A percentile compares a stretch with the other conserved stretches of the same genome.
Conservation (phyloP, 2,888 invertebrate species). For the Nymphalis polychloros region DNA sequence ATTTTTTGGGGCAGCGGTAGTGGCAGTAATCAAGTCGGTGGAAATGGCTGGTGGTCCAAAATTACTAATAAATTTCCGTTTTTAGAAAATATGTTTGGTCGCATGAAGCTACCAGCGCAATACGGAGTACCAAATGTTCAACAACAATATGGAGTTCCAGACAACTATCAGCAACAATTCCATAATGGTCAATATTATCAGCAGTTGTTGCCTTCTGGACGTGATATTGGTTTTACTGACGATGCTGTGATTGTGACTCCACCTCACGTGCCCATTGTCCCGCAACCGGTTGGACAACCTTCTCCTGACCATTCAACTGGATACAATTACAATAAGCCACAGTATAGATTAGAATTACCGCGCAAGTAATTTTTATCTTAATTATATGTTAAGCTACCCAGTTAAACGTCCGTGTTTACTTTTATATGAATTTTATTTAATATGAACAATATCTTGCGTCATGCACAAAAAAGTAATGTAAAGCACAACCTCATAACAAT, state of each 20-base stretch:
- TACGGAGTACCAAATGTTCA: constrained; percentile 53
- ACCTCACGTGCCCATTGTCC: constrained; percentile 62
- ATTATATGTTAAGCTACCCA: background rate
- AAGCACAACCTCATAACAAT: too few relatives aligned
- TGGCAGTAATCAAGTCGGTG: constrained; percentile 74
- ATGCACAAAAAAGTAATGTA: too few relatives aligned
- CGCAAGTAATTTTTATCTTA: constrained; percentile 55
- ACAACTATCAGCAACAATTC: constrained; percentile 43
- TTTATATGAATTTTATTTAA: too few relatives aligned
- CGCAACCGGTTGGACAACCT: constrained; percentile 46
- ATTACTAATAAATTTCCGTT: constrained; percentile 75
- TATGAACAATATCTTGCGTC: too few relatives aligned
- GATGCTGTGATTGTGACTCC: constrained; percentile 76
- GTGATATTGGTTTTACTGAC: constrained; percentile 72
- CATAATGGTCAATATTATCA: constrained; percentile 31
- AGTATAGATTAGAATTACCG: constrained; percentile 67
- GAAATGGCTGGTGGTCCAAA: constrained; percentile 68
- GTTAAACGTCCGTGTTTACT: background rate
- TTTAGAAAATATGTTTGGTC: constrained; percentile 70
- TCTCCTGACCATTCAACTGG: constrained; percentile 52
- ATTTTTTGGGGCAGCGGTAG: constrained; percentile 66
- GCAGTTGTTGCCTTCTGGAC: constrained; percentile 47
- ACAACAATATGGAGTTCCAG: constrained; percentile 38
- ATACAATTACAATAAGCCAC: constrained; percentile 71
- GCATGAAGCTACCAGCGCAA: constrained; percentile 62